Conservation (phyloP, 2,888 invertebrate genomes). For the Spilosoma lubricipeda region DNA sequence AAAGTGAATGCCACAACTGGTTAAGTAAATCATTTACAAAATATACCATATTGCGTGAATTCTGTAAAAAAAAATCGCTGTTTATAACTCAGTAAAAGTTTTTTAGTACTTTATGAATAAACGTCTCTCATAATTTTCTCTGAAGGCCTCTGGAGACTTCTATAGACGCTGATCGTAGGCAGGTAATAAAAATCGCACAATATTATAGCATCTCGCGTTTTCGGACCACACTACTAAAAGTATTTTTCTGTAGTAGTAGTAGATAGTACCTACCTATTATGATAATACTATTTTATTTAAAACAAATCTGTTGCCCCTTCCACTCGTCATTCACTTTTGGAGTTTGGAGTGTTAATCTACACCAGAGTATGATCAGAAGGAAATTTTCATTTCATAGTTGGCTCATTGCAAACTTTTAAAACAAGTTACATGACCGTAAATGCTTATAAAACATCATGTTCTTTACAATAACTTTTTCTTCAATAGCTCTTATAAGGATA, state of each 20-base stretch:
- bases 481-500: slow-evolving; percentile 11
- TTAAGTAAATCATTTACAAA: not conserved
- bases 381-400: too few relatives aligned
- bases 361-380: not conserved
- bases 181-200: too few relatives aligned
- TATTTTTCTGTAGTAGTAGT: not conserved
- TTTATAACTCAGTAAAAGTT: not conserved
- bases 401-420: not conserved
- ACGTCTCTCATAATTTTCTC: too few relatives aligned
- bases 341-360: not conserved
- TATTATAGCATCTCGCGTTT: too few relatives aligned
- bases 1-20: not conserved
- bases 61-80: not conserved
- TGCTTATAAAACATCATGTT: not conserved
- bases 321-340: too few relatives aligned
- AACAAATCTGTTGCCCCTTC: not conserved
- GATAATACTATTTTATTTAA: not conserved
- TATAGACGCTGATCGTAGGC: too few relatives aligned
- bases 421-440: not conserved
- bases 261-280: not conserved
- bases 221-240: too few relatives aligned
- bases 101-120: too few relatives aligned
- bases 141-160: too few relatives aligned
- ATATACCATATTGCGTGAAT: not conserved
- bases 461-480: not conserved